phyloP scores from a whole-genome alignment of 2,888 invertebrate genomes.

The Deroplatys truncata region DNA sequence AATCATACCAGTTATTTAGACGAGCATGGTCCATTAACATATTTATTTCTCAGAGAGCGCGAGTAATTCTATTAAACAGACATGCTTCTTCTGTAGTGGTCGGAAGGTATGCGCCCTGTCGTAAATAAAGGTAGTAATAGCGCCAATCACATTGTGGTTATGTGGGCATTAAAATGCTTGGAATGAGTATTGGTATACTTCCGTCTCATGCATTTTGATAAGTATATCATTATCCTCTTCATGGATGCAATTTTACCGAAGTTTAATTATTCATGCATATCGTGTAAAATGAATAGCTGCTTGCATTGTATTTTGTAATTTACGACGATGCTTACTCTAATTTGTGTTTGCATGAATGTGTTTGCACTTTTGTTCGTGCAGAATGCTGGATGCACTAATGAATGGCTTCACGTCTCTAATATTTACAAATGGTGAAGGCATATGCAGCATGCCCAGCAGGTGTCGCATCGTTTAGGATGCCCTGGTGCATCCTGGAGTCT shows the following conservation, averaged over 20 bases:
- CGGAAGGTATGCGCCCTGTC: background rate
- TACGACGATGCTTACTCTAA: background rate
- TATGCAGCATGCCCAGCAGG: background rate
- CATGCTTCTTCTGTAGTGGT: background rate
- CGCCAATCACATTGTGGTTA: background rate
- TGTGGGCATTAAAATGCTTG: background rate
- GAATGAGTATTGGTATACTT: background rate
- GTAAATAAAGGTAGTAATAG: background rate
- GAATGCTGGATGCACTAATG: background rate
- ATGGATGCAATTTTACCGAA: background rate
- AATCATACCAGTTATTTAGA: too few species aligned
- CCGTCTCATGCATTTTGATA: background rate
- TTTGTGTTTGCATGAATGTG: background rate
- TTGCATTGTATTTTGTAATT: background rate
- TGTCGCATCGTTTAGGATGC: too few species aligned
- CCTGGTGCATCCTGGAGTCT: too few species aligned
- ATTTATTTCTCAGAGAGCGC: too few species aligned
- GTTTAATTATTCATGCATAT: background rate
- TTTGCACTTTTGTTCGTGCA: background rate
- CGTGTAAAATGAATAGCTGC: background rate
- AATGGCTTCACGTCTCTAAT: background rate
- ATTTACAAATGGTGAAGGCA: background rate
- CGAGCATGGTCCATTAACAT: too few species aligned
- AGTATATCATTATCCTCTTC: background rate
- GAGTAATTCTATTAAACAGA: too few species aligned